Evolutionary conservation across 2,888 invertebrate genomes (phyloP).

Genomic region (Tiliacea aurago): DNA sequence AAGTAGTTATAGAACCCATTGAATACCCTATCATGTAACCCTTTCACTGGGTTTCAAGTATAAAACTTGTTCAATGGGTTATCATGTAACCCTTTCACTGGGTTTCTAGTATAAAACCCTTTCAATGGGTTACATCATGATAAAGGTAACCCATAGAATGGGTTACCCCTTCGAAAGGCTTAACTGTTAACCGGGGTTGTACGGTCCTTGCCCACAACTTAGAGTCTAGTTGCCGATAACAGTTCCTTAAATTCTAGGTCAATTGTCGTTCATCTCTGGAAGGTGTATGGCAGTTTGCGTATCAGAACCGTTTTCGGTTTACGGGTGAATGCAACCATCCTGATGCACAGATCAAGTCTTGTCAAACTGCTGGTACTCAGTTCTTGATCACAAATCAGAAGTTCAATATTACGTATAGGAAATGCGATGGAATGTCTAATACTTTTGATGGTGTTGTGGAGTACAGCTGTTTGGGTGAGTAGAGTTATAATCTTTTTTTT

Average conservation of each 20-base stretch:
- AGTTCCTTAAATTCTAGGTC: slow-evolving; percentile 83
- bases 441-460: slow-evolving; percentile 98
- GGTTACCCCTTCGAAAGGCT: no score
- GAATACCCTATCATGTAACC: no score
- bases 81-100: no score
- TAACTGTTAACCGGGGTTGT: no score
- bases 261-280: slow-evolving; percentile 98
- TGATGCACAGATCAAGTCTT: slow-evolving; percentile 97
- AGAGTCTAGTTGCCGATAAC: background rate
- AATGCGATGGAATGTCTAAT: slow-evolving; percentile 96
- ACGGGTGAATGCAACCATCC: slow-evolving; percentile 97
- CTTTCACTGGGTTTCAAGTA: no score
- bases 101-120: no score
- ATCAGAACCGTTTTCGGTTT: slow-evolving; percentile 97
- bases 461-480: slow-evolving; percentile 95
- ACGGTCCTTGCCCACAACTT: no score
- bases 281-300: slow-evolving; percentile 99
- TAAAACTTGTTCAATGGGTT: no score
- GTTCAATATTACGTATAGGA: slow-evolving; percentile 98
- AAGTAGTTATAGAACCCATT: no score
- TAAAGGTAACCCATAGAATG: no score
- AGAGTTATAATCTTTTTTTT: background rate
- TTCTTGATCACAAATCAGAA: slow-evolving; percentile 99
- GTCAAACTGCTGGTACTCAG: slow-evolving; percentile 98
- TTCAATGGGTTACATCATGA: no score